Percentiles rank a stretch among this genome's conserved stretches.
Conservation (phyloP, 2,113 vertebrate species). For the Xiphophorus maculatus region DNA sequence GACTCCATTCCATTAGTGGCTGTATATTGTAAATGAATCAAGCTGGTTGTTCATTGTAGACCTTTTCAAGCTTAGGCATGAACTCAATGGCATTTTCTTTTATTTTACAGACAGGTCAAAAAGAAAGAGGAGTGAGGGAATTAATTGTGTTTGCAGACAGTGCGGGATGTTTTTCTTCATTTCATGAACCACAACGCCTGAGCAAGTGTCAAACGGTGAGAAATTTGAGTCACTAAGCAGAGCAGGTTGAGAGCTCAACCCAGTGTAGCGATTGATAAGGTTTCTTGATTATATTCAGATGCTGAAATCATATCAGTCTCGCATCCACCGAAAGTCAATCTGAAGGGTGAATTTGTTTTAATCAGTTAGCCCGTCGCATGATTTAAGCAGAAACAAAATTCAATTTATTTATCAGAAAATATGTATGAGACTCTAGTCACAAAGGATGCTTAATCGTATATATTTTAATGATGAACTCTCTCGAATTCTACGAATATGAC, state of each 20-base stretch:
- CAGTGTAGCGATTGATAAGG: not conserved
- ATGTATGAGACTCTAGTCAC: not conserved
- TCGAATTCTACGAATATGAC: too few species aligned
- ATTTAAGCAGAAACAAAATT: too few species aligned
- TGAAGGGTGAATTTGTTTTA: too few species aligned
- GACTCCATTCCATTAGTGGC: conserved; percentile 60
- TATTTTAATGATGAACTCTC: too few species aligned
- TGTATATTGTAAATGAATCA: conserved; percentile 52
- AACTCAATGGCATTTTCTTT: conserved; percentile 39
- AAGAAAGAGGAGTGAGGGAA: conserved; percentile 46
- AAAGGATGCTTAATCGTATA: not conserved
- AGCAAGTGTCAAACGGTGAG: conserved; percentile 33
- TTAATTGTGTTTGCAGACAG: conserved; percentile 42
- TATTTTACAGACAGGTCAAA: conserved; percentile 43
- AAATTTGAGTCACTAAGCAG: not conserved
- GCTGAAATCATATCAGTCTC: not conserved
- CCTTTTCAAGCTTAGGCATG: conserved; percentile 40
- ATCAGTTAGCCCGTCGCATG: too few species aligned
- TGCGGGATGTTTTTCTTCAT: conserved; percentile 16
- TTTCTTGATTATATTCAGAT: not conserved
- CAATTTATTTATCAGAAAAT: not conserved
- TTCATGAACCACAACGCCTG: conserved; percentile 39
- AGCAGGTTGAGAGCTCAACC: conserved; percentile 16
- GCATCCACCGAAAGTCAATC: too few species aligned
- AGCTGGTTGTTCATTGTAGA: conserved; percentile 49